These are phyloP conservation scores for Catonia carolina DNA, from an alignment of 2,888 invertebrate genomes.

Conservation along the genomic window DNA sequence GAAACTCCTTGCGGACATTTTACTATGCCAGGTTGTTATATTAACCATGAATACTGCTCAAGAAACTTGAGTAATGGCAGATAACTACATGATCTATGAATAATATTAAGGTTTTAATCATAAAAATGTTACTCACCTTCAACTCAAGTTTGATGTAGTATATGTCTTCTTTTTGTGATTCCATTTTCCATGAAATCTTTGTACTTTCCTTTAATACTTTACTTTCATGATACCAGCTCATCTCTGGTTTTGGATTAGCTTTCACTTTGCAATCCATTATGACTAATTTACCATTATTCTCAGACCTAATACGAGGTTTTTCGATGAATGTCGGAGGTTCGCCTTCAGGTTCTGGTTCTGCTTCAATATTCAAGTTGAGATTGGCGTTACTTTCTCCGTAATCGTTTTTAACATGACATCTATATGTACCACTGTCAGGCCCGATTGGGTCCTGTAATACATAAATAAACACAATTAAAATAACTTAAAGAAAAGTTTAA, in stretches of 20 bases:
- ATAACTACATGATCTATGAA: no score
- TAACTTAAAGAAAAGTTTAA: background rate
- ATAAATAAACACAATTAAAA: no score
- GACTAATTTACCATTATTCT: slow-evolving; percentile 73
- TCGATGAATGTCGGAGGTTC: slow-evolving; percentile 92
- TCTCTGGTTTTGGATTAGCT: slow-evolving; percentile 73
- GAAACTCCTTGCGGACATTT: no score
- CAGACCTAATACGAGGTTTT: slow-evolving; percentile 81
- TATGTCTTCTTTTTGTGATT: slow-evolving; percentile 68
- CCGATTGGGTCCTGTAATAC: slow-evolving; percentile 64
- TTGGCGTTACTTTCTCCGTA: slow-evolving; percentile 96
- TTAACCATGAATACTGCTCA: no score
- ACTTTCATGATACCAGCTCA: slow-evolving; percentile 77
- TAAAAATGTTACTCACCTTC: slow-evolving; percentile 48
- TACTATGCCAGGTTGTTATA: no score
- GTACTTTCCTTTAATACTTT: slow-evolving; percentile 71
- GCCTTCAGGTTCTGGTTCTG: slow-evolving; percentile 87
- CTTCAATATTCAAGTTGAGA: slow-evolving; percentile 93
- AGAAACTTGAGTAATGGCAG: no score
- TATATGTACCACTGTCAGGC: slow-evolving; percentile 78
- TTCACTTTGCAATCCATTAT: slow-evolving; percentile 81
- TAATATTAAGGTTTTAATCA: no score
- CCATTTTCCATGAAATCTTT: slow-evolving; percentile 64
- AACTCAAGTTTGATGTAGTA: slow-evolving; percentile 83
- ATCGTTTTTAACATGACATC: slow-evolving; percentile 92